Evolutionary conservation across 2,113 vertebrate genomes (phyloP).

Genomic region (Tyto alba): DNA sequence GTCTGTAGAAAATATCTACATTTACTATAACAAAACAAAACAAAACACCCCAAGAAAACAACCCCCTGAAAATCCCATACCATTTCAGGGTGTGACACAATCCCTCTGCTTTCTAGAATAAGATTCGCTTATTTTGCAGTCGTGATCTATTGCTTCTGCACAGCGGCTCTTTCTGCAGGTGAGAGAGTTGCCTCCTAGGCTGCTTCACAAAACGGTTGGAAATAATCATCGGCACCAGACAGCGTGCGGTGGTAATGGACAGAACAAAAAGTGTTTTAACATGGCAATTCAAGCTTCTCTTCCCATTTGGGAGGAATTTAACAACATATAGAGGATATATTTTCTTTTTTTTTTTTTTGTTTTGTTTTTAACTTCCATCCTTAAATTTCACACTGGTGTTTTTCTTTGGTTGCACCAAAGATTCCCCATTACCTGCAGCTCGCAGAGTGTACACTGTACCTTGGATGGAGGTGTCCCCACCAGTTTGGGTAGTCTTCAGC

Average conservation of each 20-base stretch:
- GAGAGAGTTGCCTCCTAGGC: background rate
- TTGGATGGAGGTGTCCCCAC: background rate
- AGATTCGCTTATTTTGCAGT: background rate
- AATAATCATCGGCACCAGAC: background rate
- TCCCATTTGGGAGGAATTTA: background rate
- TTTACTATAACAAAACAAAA: background rate
- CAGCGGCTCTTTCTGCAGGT: background rate
- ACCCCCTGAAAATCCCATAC: background rate
- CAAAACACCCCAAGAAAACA: background rate
- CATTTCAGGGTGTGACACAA: background rate
- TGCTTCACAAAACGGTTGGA: background rate
- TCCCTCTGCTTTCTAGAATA: background rate
- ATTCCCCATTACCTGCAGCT: background rate
- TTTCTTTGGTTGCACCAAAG: background rate
- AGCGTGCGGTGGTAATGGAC: accelerated
- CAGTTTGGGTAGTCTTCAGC: background rate
- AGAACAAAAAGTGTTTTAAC: background rate
- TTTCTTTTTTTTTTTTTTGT: background rate
- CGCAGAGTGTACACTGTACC: accelerated
- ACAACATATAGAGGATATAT: background rate
- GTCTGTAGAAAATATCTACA: background rate
- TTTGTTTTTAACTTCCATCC: background rate
- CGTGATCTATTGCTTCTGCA: background rate
- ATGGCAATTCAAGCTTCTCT: background rate
- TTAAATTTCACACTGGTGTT: background rate